Evolutionary conservation across 2,113 vertebrate genomes (phyloP).

Genomic region (Crotalus horridus): DNA sequence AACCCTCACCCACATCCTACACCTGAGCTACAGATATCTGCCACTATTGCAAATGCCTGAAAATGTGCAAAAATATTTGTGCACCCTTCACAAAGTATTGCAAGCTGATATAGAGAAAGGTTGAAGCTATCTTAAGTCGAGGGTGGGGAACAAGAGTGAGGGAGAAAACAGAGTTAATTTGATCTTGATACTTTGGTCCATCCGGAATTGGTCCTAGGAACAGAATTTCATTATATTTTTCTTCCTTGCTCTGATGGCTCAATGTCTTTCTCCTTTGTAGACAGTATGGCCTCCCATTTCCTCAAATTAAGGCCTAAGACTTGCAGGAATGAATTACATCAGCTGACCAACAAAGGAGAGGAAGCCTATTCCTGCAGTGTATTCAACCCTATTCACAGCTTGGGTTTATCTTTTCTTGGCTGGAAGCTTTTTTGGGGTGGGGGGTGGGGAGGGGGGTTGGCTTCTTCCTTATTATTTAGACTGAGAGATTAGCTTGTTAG

Average conservation of each 20-base stretch:
- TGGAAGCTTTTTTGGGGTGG: too few relatives aligned
- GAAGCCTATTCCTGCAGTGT: neutral
- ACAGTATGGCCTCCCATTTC: neutral
- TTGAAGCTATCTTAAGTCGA: neutral
- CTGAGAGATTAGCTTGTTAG: too few relatives aligned
- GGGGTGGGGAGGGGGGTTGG: too few relatives aligned
- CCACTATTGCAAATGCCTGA: neutral
- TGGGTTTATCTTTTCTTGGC: neutral
- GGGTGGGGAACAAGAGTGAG: neutral
- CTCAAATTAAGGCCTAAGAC: neutral
- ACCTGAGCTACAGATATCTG: too few relatives aligned
- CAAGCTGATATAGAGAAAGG: neutral
- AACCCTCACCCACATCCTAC: too few relatives aligned
- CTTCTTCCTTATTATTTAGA: too few relatives aligned
- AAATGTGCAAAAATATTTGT: neutral
- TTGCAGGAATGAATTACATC: neutral
- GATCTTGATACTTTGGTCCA: neutral
- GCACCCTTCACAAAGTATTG: neutral
- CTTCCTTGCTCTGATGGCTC: neutral
- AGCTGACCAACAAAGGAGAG: neutral
- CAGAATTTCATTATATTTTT: neutral
- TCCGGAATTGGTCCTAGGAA: neutral
- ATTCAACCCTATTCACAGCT: neutral
- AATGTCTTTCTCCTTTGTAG: neutral
- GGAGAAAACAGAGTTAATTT: neutral